Evolutionary conservation across 2,797 vertebrate species (phyloP).

Genomic region (Ctenochaetus hawaiiensis): DNA sequence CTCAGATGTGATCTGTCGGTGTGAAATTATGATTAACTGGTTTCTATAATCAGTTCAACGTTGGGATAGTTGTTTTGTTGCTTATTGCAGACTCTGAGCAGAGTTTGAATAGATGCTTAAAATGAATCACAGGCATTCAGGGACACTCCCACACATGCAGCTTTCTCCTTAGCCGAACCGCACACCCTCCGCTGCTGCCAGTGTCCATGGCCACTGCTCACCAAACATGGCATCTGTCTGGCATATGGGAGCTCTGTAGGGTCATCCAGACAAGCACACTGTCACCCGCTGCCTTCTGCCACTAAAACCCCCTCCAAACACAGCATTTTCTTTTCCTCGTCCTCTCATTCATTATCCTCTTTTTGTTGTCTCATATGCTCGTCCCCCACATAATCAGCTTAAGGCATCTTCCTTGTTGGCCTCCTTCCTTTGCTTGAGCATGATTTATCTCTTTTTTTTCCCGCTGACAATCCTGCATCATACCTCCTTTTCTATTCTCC

Average conservation of each 20-base stretch:
- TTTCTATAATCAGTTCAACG: conserved; percentile 35
- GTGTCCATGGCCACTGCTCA: conserved; percentile 55
- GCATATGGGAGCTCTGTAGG: conserved; percentile 79
- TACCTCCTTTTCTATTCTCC: not conserved
- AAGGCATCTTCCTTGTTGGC: not conserved
- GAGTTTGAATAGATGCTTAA: conserved; percentile 22
- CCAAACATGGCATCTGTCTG: conserved; percentile 74
- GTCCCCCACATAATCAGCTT: conserved; percentile 6
- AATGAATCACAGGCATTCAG: conserved; percentile 24
- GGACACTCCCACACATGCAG: conserved; percentile 16
- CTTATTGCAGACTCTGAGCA: conserved; percentile 1
- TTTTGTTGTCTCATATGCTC: conserved; percentile 2
- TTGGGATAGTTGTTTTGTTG: conserved; percentile 9
- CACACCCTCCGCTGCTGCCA: conserved; percentile 45
- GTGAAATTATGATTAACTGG: conserved; percentile 25
- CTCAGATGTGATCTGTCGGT: not conserved
- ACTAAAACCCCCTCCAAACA: conserved; percentile 30
- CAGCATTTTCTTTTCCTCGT: not conserved
- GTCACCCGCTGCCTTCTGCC: conserved; percentile 68
- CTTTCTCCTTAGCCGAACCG: conserved; percentile 30
- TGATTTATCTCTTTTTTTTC: not conserved
- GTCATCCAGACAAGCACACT: conserved; percentile 70
- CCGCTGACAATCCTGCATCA: not conserved
- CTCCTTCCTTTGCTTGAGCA: conserved; percentile 19
- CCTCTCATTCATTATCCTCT: conserved; percentile 7